phyloP scores from a whole-genome alignment of 2,113 vertebrate genomes.

The Passer domesticus region DNA sequence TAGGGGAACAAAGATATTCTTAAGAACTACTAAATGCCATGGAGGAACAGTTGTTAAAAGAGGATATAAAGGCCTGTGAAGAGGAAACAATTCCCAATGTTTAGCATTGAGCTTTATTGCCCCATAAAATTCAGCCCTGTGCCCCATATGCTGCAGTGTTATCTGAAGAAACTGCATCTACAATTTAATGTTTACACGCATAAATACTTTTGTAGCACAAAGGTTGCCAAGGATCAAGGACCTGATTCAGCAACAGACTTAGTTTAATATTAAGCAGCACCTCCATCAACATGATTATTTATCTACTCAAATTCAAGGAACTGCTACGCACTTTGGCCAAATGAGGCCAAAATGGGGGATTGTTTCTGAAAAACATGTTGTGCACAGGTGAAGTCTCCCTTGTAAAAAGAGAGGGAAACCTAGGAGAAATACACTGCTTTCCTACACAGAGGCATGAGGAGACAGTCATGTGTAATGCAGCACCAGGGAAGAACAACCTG shows the following conservation, averaged over 20 bases:
- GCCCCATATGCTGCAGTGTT: not conserved
- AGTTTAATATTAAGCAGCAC: constrained; percentile 28
- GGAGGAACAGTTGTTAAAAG: not conserved
- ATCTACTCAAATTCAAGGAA: not conserved
- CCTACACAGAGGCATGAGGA: not conserved
- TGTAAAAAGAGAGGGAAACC: not conserved
- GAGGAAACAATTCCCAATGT: not conserved
- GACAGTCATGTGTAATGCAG: not conserved
- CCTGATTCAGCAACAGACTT: not conserved
- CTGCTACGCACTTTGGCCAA: not conserved
- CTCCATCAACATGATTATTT: not conserved
- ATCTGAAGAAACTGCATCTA: not conserved
- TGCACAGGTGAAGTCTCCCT: not conserved
- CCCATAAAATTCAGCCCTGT: not conserved
- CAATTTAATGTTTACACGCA: not conserved
- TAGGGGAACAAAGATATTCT: not conserved
- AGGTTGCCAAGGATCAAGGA: constrained; percentile 3
- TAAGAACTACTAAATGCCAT: not conserved
- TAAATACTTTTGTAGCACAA: constrained; percentile 8
- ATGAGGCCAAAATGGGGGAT: not conserved
- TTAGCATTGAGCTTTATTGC: not conserved
- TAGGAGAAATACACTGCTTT: not conserved
- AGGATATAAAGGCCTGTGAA: not conserved
- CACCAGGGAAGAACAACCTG: not conserved
- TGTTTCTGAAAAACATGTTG: not conserved